Conservation (phyloP, 1,140 invertebrate species). For the Sminthurinus signatus region DNA sequence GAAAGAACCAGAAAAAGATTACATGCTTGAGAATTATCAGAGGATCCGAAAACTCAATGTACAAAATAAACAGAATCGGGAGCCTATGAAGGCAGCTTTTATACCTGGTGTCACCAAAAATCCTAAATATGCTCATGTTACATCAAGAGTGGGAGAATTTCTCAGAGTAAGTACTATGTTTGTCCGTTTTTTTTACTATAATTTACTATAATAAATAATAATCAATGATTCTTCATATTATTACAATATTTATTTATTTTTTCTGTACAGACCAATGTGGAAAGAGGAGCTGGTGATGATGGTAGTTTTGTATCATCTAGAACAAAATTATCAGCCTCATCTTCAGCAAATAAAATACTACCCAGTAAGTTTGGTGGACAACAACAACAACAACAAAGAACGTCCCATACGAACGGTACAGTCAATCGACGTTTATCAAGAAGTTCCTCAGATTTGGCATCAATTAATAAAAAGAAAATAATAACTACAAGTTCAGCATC, state of each 20-base stretch:
- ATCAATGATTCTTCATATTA: neutral
- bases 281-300: neutral
- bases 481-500: neutral
- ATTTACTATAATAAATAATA: neutral
- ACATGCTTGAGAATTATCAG: conserved; percentile 33
- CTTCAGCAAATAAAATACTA: neutral
- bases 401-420: neutral
- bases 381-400: neutral
- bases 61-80: conserved; percentile 16
- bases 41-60: conserved; percentile 21
- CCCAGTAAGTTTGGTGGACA: neutral
- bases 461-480: neutral
- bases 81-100: conserved; percentile 36
- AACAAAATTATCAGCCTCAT: neutral
- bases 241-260: neutral
- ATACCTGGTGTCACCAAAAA: conserved; percentile 41
- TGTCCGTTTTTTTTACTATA: neutral
- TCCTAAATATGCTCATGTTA: conserved; percentile 37
- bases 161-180: conserved; percentile 24
- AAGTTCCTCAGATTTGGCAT: conserved; percentile 24
- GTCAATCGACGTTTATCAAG: conserved; percentile 18
- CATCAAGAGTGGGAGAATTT: conserved; percentile 27
- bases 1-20: conserved; percentile 31
- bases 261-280: neutral
- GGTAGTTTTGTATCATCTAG: neutral